Evolutionary conservation across 2,888 invertebrate species (phyloP), one percentile per base, ranked within the genome.

Genomic region (Plemyria rubiginata): DNA sequence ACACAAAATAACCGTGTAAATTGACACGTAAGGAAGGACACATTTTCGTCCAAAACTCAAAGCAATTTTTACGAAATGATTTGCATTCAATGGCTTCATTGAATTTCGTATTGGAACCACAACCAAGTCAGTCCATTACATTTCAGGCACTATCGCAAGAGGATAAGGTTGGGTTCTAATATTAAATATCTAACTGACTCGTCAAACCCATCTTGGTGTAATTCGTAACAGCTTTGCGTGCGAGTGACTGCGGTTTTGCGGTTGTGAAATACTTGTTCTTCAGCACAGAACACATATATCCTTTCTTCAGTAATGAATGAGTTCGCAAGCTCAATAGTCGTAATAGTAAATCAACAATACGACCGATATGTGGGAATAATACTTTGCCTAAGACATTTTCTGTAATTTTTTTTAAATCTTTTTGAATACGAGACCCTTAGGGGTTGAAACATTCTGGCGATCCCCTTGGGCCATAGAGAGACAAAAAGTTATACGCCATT

Each of bases 41-140:
- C 56, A 54, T 68, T 69, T 75, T 70, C 66, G 43, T 57, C 51
- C 59, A 70, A 70, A 75, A 58, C 52, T 64, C 58, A 43, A 56
- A 56, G 54, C 52, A 53, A 54, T 29, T 65, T 73, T 74, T 71
- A 64, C 66, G 71, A 78, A 60, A 77, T 65, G 59, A 83, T 86
- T 87, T 80, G 83, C 86, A 86, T 86, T 85, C 75, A 86, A 86
- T 86, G 80, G 79, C 59, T 73, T n/a, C 72, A 75, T 70, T 75
- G 62, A 74, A 76, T 69, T 56, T 71, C 11, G 5, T 43, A 16
- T 43, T 29, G 52, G 29, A 12, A 38, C 41, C 13, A 36, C 29
- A 12, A 32, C 57, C 7, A 51, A 63, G 54, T 36, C 6, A 22
- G 32, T 16, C 12, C 28, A 36, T 16, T 12, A 11, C 4, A 51